phyloP scores from a whole-genome alignment of 2,113 vertebrate genomes.

The Proterorhinus semilunaris region DNA sequence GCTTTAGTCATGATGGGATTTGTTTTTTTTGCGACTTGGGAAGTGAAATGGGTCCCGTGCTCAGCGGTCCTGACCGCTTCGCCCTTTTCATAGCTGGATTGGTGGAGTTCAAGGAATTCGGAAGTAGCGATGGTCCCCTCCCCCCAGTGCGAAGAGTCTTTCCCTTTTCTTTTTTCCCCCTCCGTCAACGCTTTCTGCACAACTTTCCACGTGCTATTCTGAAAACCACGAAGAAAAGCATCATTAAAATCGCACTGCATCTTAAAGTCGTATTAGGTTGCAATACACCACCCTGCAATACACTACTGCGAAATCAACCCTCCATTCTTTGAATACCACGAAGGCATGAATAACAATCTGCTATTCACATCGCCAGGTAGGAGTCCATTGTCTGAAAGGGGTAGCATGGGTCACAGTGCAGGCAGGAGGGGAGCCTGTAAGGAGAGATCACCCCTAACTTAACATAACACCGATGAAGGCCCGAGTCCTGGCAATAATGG shows the following conservation, averaged over 20 bases:
- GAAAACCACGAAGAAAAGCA: neutral
- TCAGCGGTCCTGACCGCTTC: slow-evolving; percentile 16
- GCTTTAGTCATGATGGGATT: neutral
- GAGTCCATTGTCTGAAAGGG: neutral
- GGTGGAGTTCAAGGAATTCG: slow-evolving; percentile 73
- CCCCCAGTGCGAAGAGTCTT: slow-evolving; percentile 42
- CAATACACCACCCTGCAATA: neutral
- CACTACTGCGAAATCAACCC: neutral
- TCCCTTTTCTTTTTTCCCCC: slow-evolving; percentile 17
- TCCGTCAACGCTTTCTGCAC: slow-evolving; percentile 14
- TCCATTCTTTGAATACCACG: neutral
- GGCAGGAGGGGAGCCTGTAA: neutral
- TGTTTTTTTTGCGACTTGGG: neutral
- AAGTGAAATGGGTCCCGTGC: slow-evolving; percentile 1
- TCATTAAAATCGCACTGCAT: neutral
- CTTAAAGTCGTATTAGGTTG: neutral
- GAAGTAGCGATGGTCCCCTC: slow-evolving; percentile 66
- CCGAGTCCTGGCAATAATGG: neutral
- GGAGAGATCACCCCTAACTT: neutral
- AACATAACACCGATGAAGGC: neutral
- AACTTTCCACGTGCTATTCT: slow-evolving; percentile 8
- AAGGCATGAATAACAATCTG: slow-evolving; percentile 8
- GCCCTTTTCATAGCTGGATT: slow-evolving; percentile 52
- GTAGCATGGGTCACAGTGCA: neutral
- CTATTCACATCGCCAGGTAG: slow-evolving; percentile 14